Conservation (phyloP, 2,113 vertebrate genomes). For the Genyomyrus donnyi region DNA sequence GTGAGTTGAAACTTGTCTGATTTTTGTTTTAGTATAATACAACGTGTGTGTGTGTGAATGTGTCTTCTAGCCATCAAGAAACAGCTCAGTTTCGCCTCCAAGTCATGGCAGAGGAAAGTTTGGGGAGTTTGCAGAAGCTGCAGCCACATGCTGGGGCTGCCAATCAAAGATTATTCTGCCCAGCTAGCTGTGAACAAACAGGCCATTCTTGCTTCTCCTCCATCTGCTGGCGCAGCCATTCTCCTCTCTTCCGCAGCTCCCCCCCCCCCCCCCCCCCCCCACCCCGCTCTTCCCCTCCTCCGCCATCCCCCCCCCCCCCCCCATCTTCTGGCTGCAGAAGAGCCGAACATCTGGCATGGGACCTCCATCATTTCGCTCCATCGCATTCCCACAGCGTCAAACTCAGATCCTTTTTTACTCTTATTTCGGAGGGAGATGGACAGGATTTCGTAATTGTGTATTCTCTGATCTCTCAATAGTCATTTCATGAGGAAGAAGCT, state of each 20-base stretch:
- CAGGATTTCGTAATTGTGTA: background rate
- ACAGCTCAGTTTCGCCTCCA: background rate
- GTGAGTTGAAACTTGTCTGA: background rate
- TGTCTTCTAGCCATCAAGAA: background rate
- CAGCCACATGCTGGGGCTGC: background rate
- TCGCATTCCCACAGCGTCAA: background rate
- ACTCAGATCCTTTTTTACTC: background rate
- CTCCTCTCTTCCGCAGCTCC: background rate
- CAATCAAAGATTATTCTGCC: background rate
- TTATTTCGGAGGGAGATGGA: background rate
- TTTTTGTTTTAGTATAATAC: background rate
- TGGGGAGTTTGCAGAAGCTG: background rate
- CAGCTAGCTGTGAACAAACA: background rate
- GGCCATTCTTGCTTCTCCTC: background rate
- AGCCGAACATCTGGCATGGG: background rate
- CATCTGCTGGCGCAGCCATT: background rate
- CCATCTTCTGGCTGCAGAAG: background rate
- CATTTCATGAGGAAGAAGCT: background rate
- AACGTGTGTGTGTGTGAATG: background rate
- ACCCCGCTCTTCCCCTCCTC: too few species aligned
- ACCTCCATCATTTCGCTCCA: background rate
- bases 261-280: background rate
- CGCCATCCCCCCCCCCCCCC: too few species aligned
- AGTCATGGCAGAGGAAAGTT: background rate
- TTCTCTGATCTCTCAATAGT: background rate